Conservation (phyloP, 2,113 vertebrate genomes). For the Oryzias javanicus region DNA sequence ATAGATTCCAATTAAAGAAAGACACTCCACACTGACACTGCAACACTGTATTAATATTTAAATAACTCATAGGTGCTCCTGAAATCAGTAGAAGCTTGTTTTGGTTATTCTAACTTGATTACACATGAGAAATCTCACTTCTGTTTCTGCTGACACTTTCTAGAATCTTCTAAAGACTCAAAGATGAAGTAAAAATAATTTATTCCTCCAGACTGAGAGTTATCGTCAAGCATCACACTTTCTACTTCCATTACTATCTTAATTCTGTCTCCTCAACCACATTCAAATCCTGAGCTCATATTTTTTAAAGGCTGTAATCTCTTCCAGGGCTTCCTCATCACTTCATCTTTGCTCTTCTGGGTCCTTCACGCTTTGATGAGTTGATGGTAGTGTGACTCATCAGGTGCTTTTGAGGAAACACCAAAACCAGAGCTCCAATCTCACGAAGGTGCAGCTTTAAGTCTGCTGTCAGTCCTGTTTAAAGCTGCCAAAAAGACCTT, state of each 20-base stretch:
- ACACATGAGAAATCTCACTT: no score
- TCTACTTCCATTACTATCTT: constrained; percentile 4
- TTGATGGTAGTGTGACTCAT: constrained; percentile 15
- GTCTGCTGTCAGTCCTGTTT: neutral
- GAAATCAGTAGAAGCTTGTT: no score
- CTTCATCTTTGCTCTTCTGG: constrained; percentile 18
- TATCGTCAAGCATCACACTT: constrained; percentile 15
- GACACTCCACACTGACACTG: neutral
- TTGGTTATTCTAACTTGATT: no score
- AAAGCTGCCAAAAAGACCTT: neutral
- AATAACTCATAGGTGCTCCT: no score
- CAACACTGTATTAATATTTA: neutral
- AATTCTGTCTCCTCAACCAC: neutral
- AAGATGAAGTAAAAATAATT: constrained; percentile 7
- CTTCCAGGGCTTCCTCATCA: constrained; percentile 5
- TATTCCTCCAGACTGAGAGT: neutral
- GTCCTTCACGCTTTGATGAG: constrained; percentile 3
- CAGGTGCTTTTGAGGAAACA: no score
- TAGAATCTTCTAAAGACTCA: constrained; percentile 28
- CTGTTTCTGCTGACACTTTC: constrained; percentile 12
- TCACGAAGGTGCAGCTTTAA: no score
- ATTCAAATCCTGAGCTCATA: constrained; percentile 7
- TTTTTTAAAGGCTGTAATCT: neutral
- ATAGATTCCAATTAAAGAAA: constrained; percentile 5
- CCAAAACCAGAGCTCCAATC: no score